Conservation (phyloP, 2,113 vertebrate species). For the Apistogramma diplotaenia region DNA sequence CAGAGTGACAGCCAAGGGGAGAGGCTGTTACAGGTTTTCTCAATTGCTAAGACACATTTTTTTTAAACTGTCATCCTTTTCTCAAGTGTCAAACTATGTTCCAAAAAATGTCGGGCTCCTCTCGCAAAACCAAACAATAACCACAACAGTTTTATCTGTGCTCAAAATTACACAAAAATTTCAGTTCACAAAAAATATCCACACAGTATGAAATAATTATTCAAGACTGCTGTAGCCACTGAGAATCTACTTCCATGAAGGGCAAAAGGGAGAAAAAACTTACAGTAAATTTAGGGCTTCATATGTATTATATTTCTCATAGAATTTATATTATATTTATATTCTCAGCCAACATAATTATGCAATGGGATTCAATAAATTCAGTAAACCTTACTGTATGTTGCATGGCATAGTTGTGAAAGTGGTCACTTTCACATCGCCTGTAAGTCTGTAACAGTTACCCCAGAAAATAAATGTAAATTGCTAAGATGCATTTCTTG, state of each 20-base stretch:
- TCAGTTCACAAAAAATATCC: neutral
- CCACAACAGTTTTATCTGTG: neutral
- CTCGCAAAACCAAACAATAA: neutral
- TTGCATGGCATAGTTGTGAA: neutral
- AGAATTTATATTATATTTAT: neutral
- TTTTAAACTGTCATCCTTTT: neutral
- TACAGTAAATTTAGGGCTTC: neutral
- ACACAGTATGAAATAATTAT: no score
- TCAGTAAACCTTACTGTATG: neutral
- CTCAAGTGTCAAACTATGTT: neutral
- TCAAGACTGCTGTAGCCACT: neutral
- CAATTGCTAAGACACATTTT: neutral
- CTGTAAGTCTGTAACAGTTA: neutral
- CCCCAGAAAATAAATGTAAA: neutral
- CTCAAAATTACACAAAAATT: neutral
- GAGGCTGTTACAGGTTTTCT: neutral
- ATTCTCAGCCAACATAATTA: no score
- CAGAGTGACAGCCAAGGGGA: slow-evolving; percentile 2
- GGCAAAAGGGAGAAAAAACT: neutral
- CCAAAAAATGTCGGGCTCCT: neutral
- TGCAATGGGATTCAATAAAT: no score
- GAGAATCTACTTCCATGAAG: neutral
- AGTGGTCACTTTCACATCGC: neutral
- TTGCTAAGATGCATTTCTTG: neutral
- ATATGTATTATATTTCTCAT: neutral